Percentiles rank a stretch among this genome's conserved stretches.
These are phyloP conservation scores for Formica aserva DNA, from an alignment of 2,888 invertebrate species.

Conservation along the genomic window DNA sequence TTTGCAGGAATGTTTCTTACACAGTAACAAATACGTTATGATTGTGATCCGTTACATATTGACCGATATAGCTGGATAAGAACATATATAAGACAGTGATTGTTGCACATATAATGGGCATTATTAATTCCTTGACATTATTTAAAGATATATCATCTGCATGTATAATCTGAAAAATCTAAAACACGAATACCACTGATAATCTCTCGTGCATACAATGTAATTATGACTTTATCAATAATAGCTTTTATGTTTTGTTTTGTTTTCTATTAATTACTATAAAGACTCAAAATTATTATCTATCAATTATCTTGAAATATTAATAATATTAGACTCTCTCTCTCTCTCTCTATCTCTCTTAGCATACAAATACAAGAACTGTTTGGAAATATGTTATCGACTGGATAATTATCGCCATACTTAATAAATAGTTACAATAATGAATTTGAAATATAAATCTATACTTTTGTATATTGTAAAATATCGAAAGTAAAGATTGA, in stretches of 20 bases:
- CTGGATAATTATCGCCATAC: neutral
- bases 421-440: neutral
- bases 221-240: neutral
- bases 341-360: too few relatives aligned
- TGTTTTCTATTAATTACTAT: too few relatives aligned
- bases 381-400: too few relatives aligned
- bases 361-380: neutral
- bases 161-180: conserved; percentile 1
- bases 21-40: neutral
- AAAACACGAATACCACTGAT: neutral
- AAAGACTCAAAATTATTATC: too few relatives aligned
- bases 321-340: too few relatives aligned
- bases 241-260: neutral
- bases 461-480: neutral
- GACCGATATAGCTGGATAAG: neutral
- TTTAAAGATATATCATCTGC: neutral
- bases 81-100: neutral
- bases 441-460: too few relatives aligned
- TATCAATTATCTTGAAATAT: too few relatives aligned
- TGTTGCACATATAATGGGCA: neutral
- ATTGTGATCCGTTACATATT: conserved; percentile 9
- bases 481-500: neutral
- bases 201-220: neutral
- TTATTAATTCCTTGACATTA: neutral
- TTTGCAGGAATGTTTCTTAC: neutral